phyloP scores from a whole-genome alignment of 1,140 invertebrate genomes.

The Bombus balteatus region DNA sequence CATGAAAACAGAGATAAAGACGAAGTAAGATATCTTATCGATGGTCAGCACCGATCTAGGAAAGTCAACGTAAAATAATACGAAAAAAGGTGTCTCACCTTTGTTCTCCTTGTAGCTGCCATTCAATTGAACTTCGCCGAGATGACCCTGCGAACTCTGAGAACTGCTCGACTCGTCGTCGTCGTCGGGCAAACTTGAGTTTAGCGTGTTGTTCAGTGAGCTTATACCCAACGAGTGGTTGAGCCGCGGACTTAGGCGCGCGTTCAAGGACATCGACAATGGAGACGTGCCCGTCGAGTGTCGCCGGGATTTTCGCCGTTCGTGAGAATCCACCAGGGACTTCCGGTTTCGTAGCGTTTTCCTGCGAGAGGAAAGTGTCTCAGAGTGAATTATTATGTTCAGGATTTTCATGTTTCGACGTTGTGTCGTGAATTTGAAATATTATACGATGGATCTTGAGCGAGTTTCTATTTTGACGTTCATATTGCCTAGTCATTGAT shows the following conservation, averaged over 20 bases:
- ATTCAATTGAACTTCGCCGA: slow-evolving; percentile 83
- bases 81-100: slow-evolving; percentile 70
- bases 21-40: neutral
- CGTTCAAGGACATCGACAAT: slow-evolving; percentile 79
- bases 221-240: slow-evolving; percentile 78
- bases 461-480: neutral
- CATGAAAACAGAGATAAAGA: too few relatives aligned
- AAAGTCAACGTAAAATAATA: neutral
- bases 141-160: slow-evolving; percentile 82
- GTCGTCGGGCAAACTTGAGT: slow-evolving; percentile 82
- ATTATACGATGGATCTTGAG: neutral
- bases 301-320: slow-evolving; percentile 89
- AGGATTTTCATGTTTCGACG: neutral
- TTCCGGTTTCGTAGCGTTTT: slow-evolving; percentile 89
- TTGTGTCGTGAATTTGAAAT: neutral
- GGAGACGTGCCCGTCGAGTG: slow-evolving; percentile 88
- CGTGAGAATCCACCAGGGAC: slow-evolving; percentile 85
- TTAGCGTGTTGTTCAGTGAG: slow-evolving; percentile 78
- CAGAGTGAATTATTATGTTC: neutral
- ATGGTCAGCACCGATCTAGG: too few relatives aligned
- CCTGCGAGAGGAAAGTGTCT: slow-evolving; percentile 77
- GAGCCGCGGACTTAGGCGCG: slow-evolving; percentile 76
- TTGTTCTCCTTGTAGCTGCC: slow-evolving; percentile 85
- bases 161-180: slow-evolving; percentile 84
- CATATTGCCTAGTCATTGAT: neutral